A percentile compares a stretch with the other conserved stretches of the same genome.
Conservation (phyloP, 2,113 vertebrate species). For the Neomonachus schauinslandi region DNA sequence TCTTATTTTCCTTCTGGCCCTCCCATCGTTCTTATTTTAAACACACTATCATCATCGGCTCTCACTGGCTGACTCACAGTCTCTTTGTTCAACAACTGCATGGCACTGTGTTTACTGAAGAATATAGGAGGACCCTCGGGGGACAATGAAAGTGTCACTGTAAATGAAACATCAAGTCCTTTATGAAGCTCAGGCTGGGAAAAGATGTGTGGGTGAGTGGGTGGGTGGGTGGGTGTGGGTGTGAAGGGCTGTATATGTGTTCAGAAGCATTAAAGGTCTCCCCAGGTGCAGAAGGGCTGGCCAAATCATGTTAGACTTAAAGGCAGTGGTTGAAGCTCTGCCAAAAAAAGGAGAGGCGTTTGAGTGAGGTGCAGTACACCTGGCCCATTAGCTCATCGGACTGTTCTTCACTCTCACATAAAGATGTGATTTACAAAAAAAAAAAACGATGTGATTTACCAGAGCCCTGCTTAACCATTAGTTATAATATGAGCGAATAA, state of each 20-base stretch:
- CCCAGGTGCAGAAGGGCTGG: conserved; percentile 13
- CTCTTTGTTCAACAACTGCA: neutral
- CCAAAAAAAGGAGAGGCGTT: neutral
- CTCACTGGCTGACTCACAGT: neutral
- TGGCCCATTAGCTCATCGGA: conserved; percentile 60
- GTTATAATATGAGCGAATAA: conserved; percentile 9
- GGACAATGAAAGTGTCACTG: conserved; percentile 1
- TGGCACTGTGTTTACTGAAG: neutral
- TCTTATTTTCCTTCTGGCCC: neutral
- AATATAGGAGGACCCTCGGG: neutral
- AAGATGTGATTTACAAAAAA: conserved; percentile 52
- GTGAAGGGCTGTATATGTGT: conserved; percentile 7
- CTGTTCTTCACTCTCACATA: conserved; percentile 42
- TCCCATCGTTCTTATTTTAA: conserved; percentile 39
- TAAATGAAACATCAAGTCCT: neutral
- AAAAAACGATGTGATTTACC: conserved; percentile 49
- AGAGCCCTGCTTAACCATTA: conserved; percentile 49
- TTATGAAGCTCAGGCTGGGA: conserved; percentile 56
- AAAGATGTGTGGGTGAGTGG: neutral
- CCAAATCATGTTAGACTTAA: conserved; percentile 55
- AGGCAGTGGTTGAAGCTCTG: neutral
- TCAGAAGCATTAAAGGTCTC: conserved; percentile 55
- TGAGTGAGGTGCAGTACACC: conserved; percentile 40
- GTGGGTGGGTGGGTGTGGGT: neutral
- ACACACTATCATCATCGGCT: neutral